These are phyloP conservation scores for Onychomys leucogaster DNA, from an alignment of 2,797 vertebrate genomes.

Conservation along the genomic window DNA sequence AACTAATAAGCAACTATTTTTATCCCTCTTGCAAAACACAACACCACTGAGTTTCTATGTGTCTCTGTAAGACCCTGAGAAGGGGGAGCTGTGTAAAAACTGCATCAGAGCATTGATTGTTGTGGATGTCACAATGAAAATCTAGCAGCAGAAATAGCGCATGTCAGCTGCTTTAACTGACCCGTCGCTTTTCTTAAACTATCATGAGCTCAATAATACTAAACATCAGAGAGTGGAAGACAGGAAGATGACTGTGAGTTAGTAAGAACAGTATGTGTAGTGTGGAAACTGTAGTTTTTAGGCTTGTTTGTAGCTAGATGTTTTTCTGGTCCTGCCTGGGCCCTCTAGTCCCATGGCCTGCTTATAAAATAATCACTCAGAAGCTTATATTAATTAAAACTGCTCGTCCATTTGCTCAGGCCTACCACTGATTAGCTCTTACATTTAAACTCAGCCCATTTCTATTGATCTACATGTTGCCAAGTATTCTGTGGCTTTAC, in stretches of 20 bases:
- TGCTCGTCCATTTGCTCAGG: too few relatives aligned
- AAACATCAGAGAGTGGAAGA: neutral
- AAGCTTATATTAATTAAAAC: too few relatives aligned
- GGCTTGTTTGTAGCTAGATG: too few relatives aligned
- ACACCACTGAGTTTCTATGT: neutral
- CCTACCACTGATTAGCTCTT: too few relatives aligned
- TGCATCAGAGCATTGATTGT: neutral
- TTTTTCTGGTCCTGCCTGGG: too few relatives aligned
- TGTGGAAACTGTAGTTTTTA: neutral
- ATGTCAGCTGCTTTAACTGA: neutral
- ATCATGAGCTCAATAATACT: neutral
- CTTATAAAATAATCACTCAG: too few relatives aligned
- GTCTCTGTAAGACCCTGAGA: neutral
- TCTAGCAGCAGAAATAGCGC: conserved; percentile 28
- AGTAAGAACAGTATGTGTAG: neutral
- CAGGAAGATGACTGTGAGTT: neutral
- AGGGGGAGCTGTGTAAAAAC: accelerated
- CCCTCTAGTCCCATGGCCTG: too few relatives aligned
- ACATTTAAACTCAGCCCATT: too few relatives aligned
- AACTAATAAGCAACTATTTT: neutral
- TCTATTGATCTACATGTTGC: too few relatives aligned
- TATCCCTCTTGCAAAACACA: neutral
- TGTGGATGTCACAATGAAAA: conserved; percentile 33
- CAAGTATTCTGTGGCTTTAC: too few relatives aligned
- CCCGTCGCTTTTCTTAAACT: conserved; percentile 44